Base-by-base conservation (phyloP, 2,888 invertebrate genomes). In the Nemurella pictetii region DNA sequence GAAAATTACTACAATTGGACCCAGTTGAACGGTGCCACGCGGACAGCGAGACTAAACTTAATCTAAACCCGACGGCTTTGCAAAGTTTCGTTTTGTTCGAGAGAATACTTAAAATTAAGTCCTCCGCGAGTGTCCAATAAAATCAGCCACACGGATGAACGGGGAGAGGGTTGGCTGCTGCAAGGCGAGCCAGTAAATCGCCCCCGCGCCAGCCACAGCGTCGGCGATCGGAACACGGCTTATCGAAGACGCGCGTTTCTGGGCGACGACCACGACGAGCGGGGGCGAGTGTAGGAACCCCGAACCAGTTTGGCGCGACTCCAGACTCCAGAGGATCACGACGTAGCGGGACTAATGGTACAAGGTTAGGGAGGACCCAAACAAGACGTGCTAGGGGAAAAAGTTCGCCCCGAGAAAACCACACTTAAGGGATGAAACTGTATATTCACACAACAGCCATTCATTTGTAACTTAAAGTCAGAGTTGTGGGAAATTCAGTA, bases 391-490 rank as follows among this genome's bases (percentile, higher is more conserved):
- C 3, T 3, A n/a, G 75, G 75, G 28, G 26, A 78, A 78, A 78
- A 78, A 78, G 28, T 29, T 30, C 28, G n/a, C 28, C 30, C 28
- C 0, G 0, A 55, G 55, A 20, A 55, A 78, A 30, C 78, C 78
- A 30, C 78, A 78, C 78, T 78, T 78, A 78, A 78, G 78, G 30
- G 30, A 30, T 28, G 30, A 78, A 75, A 75, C 75, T 75, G 26
- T 75, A 75, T 75, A 75, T 26, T 75, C 75, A 27, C 75, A 75
- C 26, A 75, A 75, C 75, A 75, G 75, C 75, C 75, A 75, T 75
- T 75, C 12, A 75, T 75, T 25, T 75, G 26, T 55, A 55, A 20
- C 55, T 55, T 55, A 55, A 55, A 55, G 55, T 55, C 55, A 55
- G 55, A 55, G 15, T 55, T 12, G 55, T 20, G 55, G 20, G 20